Evolutionary conservation across 2,113 vertebrate species (phyloP).

Genomic region (Percopsis transmontana): DNA sequence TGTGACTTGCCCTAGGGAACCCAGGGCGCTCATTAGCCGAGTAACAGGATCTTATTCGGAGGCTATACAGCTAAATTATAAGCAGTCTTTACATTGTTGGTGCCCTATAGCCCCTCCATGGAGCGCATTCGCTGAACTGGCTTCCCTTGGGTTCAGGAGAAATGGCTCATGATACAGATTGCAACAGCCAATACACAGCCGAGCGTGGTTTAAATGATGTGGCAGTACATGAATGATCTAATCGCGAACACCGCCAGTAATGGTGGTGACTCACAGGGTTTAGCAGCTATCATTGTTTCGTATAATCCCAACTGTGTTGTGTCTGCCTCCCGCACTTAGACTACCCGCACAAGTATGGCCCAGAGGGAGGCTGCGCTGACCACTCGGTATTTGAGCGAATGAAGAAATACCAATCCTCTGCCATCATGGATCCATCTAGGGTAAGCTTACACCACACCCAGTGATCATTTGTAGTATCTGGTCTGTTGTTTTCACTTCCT

Average conservation of each 20-base stretch:
- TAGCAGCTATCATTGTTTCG: slow-evolving; percentile 67
- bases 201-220: slow-evolving; percentile 56
- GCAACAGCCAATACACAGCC: slow-evolving; percentile 42
- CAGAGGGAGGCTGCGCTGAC: slow-evolving; percentile 94
- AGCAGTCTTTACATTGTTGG: slow-evolving; percentile 38
- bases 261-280: slow-evolving; percentile 67
- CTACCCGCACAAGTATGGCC: slow-evolving; percentile 96
- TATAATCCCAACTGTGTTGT: slow-evolving; percentile 64
- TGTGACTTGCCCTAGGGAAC: slow-evolving; percentile 47
- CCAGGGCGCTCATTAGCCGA: slow-evolving; percentile 60
- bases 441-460: slow-evolving; percentile 50
- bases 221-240: slow-evolving; percentile 65
- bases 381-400: slow-evolving; percentile 94
- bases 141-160: slow-evolving; percentile 34
- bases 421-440: slow-evolving; percentile 71
- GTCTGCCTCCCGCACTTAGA: slow-evolving; percentile 74
- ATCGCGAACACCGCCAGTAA: slow-evolving; percentile 62
- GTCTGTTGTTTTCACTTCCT: too few species aligned
- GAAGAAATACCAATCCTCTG: slow-evolving; percentile 91
- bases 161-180: slow-evolving; percentile 51
- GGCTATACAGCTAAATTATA: slow-evolving; percentile 49
- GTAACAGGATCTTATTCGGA: slow-evolving; percentile 51
- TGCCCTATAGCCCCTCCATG: slow-evolving; percentile 23
- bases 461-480: neutral
- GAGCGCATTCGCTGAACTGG: slow-evolving; percentile 15